Evolutionary conservation across 2,797 vertebrate genomes (phyloP).

Genomic region (Pachyuromys duprasi): DNA sequence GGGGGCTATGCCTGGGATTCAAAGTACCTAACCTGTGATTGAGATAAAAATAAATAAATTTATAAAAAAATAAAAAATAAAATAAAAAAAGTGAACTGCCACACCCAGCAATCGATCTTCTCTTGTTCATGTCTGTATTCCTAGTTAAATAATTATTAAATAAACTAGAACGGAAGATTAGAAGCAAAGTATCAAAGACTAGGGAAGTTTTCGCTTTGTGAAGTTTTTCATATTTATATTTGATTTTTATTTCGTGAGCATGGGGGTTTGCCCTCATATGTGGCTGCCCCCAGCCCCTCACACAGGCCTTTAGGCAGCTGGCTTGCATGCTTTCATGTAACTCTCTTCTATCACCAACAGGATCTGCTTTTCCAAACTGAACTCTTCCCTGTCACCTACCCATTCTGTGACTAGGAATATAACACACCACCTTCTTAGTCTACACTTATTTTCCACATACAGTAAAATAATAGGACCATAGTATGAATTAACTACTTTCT

Average conservation of each 20-base stretch:
- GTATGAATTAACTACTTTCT: slow-evolving; percentile 66
- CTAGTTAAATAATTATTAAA: not conserved
- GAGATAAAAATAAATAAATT: too few relatives aligned
- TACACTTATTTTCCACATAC: slow-evolving; percentile 66
- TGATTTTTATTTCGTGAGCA: not conserved
- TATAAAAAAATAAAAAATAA: too few relatives aligned
- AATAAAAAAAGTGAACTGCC: too few relatives aligned
- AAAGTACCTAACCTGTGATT: too few relatives aligned
- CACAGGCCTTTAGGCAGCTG: not conserved
- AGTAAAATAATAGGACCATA: slow-evolving; percentile 57
- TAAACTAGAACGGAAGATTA: not conserved
- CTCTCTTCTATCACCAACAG: not conserved
- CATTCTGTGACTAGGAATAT: not conserved
- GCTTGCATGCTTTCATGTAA: not conserved
- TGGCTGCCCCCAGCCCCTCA: too few relatives aligned
- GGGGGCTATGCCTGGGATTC: too few relatives aligned
- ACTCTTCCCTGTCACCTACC: not conserved
- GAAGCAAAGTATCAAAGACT: not conserved
- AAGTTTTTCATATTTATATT: not conserved
- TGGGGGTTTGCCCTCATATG: not conserved
- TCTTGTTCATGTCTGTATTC: not conserved
- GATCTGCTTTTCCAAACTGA: not conserved
- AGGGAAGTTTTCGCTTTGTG: not conserved
- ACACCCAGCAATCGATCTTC: not conserved
- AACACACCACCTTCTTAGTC: not conserved